Percentiles rank a stretch among this genome's conserved stretches.
Conservation (phyloP, 2,113 vertebrate genomes). For the Cebidichthys violaceus region DNA sequence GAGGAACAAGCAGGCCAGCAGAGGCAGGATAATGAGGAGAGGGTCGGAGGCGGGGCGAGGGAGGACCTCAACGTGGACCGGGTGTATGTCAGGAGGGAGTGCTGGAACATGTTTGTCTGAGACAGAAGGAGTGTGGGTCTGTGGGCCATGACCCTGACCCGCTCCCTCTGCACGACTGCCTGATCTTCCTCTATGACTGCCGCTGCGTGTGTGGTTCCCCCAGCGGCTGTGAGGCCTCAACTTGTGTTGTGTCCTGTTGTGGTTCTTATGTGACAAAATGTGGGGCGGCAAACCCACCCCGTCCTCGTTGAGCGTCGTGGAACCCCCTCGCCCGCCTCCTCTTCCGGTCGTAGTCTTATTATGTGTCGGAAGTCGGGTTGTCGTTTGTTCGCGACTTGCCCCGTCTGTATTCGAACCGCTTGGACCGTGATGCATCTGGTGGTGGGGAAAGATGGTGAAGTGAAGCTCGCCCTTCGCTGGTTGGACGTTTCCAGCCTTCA, state of each 20-base stretch:
- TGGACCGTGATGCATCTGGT: constrained; percentile 63
- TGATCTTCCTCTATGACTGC: constrained; percentile 43
- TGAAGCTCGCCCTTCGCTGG: constrained; percentile 85
- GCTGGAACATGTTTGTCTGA: constrained; percentile 38
- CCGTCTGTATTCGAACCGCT: constrained; percentile 45
- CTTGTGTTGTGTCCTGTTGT: constrained; percentile 71
- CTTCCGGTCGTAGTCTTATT: constrained; percentile 36
- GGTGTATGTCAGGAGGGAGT: constrained; percentile 51
- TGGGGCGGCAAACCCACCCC: constrained; percentile 39
- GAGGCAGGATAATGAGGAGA: constrained; percentile 83
- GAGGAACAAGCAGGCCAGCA: constrained; percentile 84
- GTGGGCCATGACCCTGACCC: constrained; percentile 18
- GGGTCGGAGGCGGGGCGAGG: constrained; percentile 76
- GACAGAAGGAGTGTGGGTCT: constrained; percentile 49
- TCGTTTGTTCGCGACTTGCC: constrained; percentile 15
- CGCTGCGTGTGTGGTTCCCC: constrained; percentile 68
- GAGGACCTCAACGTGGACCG: constrained; percentile 64
- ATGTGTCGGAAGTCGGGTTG: constrained; percentile 23
- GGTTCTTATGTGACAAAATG: constrained; percentile 67
- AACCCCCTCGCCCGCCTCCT: constrained; percentile 25
- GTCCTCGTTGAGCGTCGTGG: background rate
- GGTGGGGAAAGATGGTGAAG: constrained; percentile 86
- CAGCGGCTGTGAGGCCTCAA: constrained; percentile 66
- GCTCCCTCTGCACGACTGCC: constrained; percentile 21
- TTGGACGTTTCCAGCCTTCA: constrained; percentile 87